A percentile compares a stretch with the other conserved stretches of the same genome.
Conservation (phyloP, 2,797 vertebrate genomes). For the Myotis planiceps region DNA sequence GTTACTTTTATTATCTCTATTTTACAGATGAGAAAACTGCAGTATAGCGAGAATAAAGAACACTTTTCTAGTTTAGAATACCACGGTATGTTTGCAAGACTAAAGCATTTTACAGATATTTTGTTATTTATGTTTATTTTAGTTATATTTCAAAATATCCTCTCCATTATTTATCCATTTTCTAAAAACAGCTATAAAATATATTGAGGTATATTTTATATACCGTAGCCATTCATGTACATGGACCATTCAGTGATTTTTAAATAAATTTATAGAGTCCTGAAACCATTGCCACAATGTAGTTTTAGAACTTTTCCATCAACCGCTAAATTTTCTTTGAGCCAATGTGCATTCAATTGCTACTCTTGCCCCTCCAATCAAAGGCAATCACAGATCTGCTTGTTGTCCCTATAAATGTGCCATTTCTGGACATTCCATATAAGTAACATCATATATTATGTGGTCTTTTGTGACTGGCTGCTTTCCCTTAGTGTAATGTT, state of each 20-base stretch:
- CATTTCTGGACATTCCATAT: not conserved
- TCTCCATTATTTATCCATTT: not conserved
- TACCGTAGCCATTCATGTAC: not conserved
- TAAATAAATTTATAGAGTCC: not conserved
- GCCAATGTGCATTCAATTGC: not conserved
- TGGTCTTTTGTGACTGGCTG: not conserved
- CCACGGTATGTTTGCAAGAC: not conserved
- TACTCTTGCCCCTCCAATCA: not conserved
- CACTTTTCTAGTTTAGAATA: slow-evolving; percentile 5
- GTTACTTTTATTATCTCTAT: not conserved
- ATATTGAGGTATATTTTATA: not conserved
- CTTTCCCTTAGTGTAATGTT: not conserved
- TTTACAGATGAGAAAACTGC: not conserved
- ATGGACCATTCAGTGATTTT: not conserved
- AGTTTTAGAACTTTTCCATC: not conserved
- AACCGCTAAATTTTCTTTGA: not conserved
- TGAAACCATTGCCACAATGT: not conserved
- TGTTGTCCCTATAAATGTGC: not conserved
- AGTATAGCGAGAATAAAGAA: not conserved
- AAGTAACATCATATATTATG: not conserved
- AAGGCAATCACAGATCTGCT: not conserved
- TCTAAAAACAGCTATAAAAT: not conserved
- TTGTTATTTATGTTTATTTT: slow-evolving; percentile 8
- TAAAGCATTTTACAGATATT: not conserved
- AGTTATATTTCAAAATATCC: not conserved